Percentiles rank a stretch among this genome's conserved stretches.
These are phyloP conservation scores for Notothenia coriiceps DNA, from an alignment of 2,113 vertebrate species.

Conservation along the genomic window DNA sequence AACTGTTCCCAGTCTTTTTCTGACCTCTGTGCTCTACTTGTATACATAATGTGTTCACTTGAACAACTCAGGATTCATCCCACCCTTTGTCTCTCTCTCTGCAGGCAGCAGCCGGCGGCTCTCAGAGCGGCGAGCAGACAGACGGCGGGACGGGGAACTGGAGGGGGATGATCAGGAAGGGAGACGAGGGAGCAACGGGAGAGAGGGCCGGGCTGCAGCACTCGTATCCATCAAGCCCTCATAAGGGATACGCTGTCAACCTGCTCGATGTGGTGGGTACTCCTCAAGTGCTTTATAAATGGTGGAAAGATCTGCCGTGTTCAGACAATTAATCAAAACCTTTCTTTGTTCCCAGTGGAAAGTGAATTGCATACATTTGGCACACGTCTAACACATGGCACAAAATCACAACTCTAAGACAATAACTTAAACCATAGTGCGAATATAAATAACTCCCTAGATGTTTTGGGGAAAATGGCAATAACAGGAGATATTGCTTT, in stretches of 20 bases:
- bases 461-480: no score
- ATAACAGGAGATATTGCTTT: no score
- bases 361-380: no score
- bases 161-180: conserved; percentile 95
- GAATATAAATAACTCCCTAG: no score
- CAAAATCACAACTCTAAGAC: no score
- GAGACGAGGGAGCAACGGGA: conserved; percentile 86
- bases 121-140: conserved; percentile 80
- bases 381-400: no score
- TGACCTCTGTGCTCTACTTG: neutral
- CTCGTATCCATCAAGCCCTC: conserved; percentile 86
- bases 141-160: conserved; percentile 91
- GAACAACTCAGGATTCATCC: neutral
- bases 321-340: no score
- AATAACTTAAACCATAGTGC: no score
- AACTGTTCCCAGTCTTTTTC: neutral
- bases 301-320: neutral
- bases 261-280: conserved; percentile 93
- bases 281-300: neutral
- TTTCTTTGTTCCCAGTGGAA: no score
- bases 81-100: neutral
- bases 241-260: conserved; percentile 94
- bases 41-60: neutral
- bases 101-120: conserved; percentile 62
- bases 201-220: conserved; percentile 83